These are phyloP conservation scores for Perognathus longimembris DNA, from an alignment of 2,113 vertebrate genomes.

Conservation along the genomic window DNA sequence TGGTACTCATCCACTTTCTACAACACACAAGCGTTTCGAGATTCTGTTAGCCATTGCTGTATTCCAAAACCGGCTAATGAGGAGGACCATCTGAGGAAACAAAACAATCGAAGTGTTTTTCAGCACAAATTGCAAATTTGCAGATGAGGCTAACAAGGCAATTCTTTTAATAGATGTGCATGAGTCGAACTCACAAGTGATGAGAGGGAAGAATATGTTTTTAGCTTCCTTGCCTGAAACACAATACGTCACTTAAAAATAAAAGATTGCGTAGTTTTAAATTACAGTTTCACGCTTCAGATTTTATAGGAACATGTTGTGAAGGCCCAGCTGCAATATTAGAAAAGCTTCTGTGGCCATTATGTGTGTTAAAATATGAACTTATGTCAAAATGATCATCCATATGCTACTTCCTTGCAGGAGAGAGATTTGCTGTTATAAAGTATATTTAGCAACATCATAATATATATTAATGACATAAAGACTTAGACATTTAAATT, in stretches of 20 bases:
- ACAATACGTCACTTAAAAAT: background rate
- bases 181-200: background rate
- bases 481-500: constrained; percentile 1
- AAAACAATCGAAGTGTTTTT: background rate
- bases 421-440: background rate
- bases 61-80: background rate
- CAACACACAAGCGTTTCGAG: background rate
- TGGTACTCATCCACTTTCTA: background rate
- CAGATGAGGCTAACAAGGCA: background rate
- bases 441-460: background rate
- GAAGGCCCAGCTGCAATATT: background rate
- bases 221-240: background rate
- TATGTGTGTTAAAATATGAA: background rate
- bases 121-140: background rate
- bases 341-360: background rate
- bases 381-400: background rate
- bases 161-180: background rate
- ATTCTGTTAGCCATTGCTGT: background rate
- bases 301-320: background rate
- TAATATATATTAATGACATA: background rate
- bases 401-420: background rate
- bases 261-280: background rate
- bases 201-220: background rate
- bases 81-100: background rate
- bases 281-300: background rate